Base-by-base conservation (phyloP, 2,797 vertebrate genomes). In the Phataginus tetradactyla region DNA sequence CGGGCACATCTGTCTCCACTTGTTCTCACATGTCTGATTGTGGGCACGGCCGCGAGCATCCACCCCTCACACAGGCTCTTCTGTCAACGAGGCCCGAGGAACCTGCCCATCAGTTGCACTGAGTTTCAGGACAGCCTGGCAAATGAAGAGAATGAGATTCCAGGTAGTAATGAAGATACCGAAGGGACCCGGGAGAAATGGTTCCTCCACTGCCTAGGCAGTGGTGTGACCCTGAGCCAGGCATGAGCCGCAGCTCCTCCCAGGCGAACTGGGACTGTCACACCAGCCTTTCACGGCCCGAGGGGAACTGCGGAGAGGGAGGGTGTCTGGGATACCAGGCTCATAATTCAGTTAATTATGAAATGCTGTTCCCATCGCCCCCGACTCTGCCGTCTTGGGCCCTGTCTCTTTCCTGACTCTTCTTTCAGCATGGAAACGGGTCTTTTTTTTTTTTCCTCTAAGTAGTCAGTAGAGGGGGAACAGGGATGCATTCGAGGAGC, bases 31-130 rank as follows among this genome's bases (percentile, higher is more conserved):
- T 1, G 0, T 34, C 18, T 18, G 49, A 53, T 25, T n/a, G 45
- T 27, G 6, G 10, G 45, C 45, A 25, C 10, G 42, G 5, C 23
- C 11, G 37, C 0, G 3, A n/a, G 32, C 3, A 0, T 17, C n/a
- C 0, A 0, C 20, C 75, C 21, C 18, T 12, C 39, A 12, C 2
- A 8, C 4, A 8, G 0, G 2, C 2, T 45, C 32, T n/a, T 23
- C 5, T 0, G 1, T 68, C 39, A 6, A 39, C 37, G 39, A 7
- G 8, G 9, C 39, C 59, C 6, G 4, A 39, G 12, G 15, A 69
- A 20, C 18, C 21, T 21, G 20, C 23, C 27, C n/a, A 32, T 66
- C 7, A 13, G 0, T 0, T 11, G 68, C 78, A 49, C 13, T 29
- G 23, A 57, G 15, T 42, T 21, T 83, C n/a, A 39, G 14, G 23